Evolutionary conservation across 2,888 invertebrate species (phyloP).

Genomic region (Eupithecia exiguata): DNA sequence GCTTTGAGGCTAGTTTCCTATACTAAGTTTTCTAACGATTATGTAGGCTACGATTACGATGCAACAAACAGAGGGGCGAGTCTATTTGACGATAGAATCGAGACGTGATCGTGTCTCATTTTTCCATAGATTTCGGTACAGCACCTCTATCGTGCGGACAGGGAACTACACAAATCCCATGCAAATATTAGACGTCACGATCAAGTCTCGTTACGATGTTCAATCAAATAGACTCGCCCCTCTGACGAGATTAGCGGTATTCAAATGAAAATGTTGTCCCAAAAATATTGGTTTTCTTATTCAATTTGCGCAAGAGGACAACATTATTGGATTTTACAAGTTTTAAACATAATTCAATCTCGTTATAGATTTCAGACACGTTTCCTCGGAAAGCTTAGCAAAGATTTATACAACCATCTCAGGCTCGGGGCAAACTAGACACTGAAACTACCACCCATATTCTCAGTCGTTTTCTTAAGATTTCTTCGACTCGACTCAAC

Average conservation of each 20-base stretch:
- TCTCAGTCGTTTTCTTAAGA: too few species aligned
- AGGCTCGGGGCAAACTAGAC: background rate
- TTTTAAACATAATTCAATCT: constrained; percentile 12
- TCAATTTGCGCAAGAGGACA: background rate
- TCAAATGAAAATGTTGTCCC: background rate
- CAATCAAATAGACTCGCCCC: too few species aligned
- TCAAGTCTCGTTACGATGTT: too few species aligned
- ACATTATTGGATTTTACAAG: background rate
- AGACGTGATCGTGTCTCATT: too few species aligned
- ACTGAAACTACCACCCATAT: too few species aligned
- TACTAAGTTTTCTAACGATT: background rate
- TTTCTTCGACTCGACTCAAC: too few species aligned
- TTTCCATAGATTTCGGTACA: too few species aligned
- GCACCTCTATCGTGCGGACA: too few species aligned
- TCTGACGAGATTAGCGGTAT: background rate
- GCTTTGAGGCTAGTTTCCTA: background rate
- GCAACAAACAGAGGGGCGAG: too few species aligned
- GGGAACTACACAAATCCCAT: too few species aligned
- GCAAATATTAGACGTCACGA: too few species aligned
- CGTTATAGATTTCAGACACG: constrained; percentile 11
- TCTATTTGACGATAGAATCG: too few species aligned
- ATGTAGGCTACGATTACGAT: background rate
- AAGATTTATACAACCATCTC: constrained; percentile 22
- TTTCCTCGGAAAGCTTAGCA: constrained; percentile 14
- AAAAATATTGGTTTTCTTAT: background rate